Conservation (phyloP, 2,888 invertebrate species). For the Cenopis cana region DNA sequence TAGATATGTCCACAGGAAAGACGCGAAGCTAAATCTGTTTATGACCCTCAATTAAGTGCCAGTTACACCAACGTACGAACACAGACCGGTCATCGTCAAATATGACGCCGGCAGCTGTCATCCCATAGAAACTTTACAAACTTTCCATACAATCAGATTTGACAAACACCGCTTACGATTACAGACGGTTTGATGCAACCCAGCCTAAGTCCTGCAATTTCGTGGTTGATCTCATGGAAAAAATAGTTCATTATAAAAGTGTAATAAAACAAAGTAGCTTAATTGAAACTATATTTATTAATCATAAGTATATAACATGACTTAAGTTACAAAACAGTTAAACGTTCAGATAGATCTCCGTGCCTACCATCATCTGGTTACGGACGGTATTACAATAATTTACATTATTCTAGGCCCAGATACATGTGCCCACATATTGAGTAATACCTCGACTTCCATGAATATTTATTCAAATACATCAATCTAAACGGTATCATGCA, state of each 20-base stretch:
- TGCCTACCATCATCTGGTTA: slow-evolving; percentile 78
- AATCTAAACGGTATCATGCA: background rate
- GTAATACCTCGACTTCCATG: slow-evolving; percentile 25
- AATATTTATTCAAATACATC: slow-evolving; percentile 11
- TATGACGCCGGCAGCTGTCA: too few species aligned
- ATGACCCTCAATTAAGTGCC: too few species aligned
- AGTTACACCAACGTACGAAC: too few species aligned
- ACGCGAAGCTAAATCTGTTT: too few species aligned
- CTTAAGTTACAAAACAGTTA: slow-evolving; percentile 84
- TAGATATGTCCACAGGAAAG: too few species aligned
- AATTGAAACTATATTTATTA: slow-evolving; percentile 83
- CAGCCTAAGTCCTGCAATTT: too few species aligned
- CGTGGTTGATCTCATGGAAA: too few species aligned
- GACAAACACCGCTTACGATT: too few species aligned
- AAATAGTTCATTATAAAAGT: background rate
- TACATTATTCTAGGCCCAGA: slow-evolving; percentile 83
- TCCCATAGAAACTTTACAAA: too few species aligned
- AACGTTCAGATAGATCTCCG: slow-evolving; percentile 78
- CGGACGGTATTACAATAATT: slow-evolving; percentile 82
- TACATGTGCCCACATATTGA: slow-evolving; percentile 49
- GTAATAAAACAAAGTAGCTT: slow-evolving; percentile 53
- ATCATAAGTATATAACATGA: slow-evolving; percentile 84
- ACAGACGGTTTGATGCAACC: too few species aligned
- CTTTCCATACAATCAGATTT: too few species aligned
- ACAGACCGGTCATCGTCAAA: too few species aligned